A percentile compares a stretch with the other conserved stretches of the same genome.
These are phyloP conservation scores for Sinotaia quadrata DNA, from an alignment of 2,888 invertebrate genomes.

Conservation along the genomic window DNA sequence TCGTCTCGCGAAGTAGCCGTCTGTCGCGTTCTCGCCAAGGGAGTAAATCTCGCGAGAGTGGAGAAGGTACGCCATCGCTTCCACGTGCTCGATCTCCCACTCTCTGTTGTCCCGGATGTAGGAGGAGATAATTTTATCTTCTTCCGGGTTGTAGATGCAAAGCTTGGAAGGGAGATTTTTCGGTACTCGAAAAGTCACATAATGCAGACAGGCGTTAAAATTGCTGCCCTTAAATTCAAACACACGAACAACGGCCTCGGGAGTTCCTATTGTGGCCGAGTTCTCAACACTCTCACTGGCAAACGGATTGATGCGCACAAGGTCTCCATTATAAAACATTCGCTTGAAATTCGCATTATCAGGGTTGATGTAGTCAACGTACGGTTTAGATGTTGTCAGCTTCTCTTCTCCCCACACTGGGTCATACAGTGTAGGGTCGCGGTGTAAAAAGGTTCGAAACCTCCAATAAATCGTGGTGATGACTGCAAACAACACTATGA, in stretches of 20 bases:
- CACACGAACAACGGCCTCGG: background rate
- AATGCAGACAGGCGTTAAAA: background rate
- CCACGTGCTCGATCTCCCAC: conserved; percentile 34
- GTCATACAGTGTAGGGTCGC: too few relatives aligned
- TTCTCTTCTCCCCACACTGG: background rate
- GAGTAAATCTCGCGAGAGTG: conserved; percentile 1
- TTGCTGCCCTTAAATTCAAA: background rate
- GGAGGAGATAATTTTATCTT: conserved; percentile 32
- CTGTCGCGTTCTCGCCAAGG: background rate
- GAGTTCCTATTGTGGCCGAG: background rate
- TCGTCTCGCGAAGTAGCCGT: background rate
- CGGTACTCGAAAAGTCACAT: conserved; percentile 26
- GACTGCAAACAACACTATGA: too few relatives aligned
- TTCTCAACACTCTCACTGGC: background rate
- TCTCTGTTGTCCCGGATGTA: conserved; percentile 24
- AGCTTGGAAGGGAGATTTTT: background rate
- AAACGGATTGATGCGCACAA: background rate
- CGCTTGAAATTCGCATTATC: conserved; percentile 4
- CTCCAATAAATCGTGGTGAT: too few relatives aligned
- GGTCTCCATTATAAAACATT: conserved; percentile 16
- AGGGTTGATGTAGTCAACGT: conserved; percentile 16
- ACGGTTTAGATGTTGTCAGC: background rate
- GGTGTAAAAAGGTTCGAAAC: too few relatives aligned
- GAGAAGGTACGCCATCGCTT: conserved; percentile 24
- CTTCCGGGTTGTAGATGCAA: conserved; percentile 18